Percentiles rank a stretch among this genome's conserved stretches.
phyloP scores from a whole-genome alignment of 1,140 invertebrate species.

The Steinernema feltiae region DNA sequence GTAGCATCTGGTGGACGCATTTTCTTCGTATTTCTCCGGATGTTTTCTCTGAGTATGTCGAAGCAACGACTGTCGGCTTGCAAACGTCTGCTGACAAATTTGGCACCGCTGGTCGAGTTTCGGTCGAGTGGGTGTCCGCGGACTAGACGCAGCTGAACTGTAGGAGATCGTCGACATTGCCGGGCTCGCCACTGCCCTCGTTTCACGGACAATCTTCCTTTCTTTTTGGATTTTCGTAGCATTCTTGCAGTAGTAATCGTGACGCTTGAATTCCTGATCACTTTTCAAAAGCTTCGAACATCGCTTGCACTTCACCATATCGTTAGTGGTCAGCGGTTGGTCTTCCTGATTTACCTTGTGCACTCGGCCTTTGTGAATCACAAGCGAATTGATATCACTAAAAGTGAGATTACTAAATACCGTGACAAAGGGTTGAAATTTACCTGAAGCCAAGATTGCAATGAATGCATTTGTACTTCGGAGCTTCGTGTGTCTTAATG shows the following conservation, averaged over 20 bases:
- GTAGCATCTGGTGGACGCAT: background rate
- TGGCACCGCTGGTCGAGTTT: background rate
- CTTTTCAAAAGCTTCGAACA: background rate
- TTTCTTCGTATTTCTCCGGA: background rate
- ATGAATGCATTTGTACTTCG: background rate
- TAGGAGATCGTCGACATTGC: background rate
- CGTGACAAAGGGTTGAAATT: background rate
- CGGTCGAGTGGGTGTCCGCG: background rate
- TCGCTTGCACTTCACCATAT: background rate
- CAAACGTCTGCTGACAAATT: background rate
- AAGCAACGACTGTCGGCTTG: background rate
- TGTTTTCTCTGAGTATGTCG: background rate
- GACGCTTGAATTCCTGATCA: background rate
- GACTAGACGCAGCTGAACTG: background rate
- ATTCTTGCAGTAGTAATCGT: slow-evolving; percentile 4
- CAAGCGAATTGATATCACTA: background rate
- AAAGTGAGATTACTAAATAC: background rate
- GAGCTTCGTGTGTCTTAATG: background rate
- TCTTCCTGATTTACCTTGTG: background rate
- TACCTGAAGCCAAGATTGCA: background rate
- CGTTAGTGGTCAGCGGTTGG: background rate
- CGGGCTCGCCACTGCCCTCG: background rate
- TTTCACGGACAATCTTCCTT: background rate
- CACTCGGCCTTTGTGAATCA: background rate
- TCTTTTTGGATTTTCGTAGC: background rate